phyloP scores from a whole-genome alignment of 53 echinoderm and acorn worm genomes.

The Zoroaster sp. region DNA sequence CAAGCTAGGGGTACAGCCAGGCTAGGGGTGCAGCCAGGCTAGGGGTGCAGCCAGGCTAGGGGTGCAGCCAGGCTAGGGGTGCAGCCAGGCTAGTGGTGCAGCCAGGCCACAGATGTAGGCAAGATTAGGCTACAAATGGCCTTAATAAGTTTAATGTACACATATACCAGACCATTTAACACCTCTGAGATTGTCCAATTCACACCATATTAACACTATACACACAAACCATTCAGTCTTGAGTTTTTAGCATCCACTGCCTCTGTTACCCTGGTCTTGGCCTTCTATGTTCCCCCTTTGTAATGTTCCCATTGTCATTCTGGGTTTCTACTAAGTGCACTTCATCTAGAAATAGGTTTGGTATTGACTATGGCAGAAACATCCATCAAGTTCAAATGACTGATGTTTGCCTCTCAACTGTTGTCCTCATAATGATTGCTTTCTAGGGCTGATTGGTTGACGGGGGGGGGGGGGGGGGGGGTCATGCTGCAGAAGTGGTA shows the following conservation, averaged over 20 bases:
- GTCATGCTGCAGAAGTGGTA: no score
- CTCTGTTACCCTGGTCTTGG: not conserved
- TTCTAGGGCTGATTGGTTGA: not conserved
- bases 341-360: no score
- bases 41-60: no score
- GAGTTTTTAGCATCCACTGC: not conserved
- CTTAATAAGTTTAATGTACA: not conserved
- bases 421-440: not conserved
- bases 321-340: no score
- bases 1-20: no score
- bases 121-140: not conserved
- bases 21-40: no score
- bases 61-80: no score
- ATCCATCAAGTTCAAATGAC: not conserved
- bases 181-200: not conserved
- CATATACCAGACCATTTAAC: not conserved
- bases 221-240: not conserved
- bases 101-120: not conserved
- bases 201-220: constrained; percentile 4
- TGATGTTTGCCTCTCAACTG: not conserved
- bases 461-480: not conserved
- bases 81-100: no score
- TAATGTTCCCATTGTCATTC: no score
- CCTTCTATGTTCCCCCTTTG: not conserved
- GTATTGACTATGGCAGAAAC: no score